A percentile compares a stretch with the other conserved stretches of the same genome.
These are phyloP conservation scores for Zeus faber DNA, from an alignment of 2,113 vertebrate species.

Conservation along the genomic window DNA sequence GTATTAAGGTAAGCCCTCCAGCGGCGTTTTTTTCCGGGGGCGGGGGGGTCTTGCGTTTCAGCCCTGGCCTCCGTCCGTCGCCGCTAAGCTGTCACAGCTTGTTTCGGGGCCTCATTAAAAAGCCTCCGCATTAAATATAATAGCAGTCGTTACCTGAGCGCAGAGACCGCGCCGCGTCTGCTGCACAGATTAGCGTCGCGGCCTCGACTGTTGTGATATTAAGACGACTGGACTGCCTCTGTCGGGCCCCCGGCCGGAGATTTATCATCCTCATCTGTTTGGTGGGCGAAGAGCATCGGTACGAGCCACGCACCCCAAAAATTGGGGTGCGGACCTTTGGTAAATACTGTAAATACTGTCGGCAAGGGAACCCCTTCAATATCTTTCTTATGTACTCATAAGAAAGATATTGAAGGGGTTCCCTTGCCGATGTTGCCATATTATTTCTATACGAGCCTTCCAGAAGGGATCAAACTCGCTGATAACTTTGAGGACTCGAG, in stretches of 20 bases:
- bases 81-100: slow-evolving; percentile 48
- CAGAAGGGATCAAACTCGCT: too few relatives aligned
- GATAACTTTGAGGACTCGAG: too few relatives aligned
- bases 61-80: slow-evolving; percentile 25
- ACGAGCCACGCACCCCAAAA: too few relatives aligned
- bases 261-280: slow-evolving; percentile 37
- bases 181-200: slow-evolving; percentile 42
- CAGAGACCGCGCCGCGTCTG: slow-evolving; percentile 44
- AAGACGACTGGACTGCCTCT: slow-evolving; percentile 32
- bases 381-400: too few relatives aligned
- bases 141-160: slow-evolving; percentile 49
- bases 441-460: too few relatives aligned
- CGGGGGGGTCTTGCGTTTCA: slow-evolving; percentile 22
- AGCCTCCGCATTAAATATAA: slow-evolving; percentile 52
- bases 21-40: too few relatives aligned
- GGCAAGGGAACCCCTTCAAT: too few relatives aligned
- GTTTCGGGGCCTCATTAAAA: slow-evolving; percentile 52
- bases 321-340: too few relatives aligned
- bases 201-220: slow-evolving; percentile 33
- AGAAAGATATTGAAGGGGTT: too few relatives aligned
- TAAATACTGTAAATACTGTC: too few relatives aligned
- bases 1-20: slow-evolving; percentile 21
- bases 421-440: too few relatives aligned
- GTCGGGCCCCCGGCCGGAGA: slow-evolving; percentile 23
- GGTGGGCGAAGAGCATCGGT: slow-evolving; percentile 25